Evolutionary conservation across 1,140 invertebrate species (phyloP), one percentile per base, ranked within the genome.

Genomic region (Nixonia krombeini): DNA sequence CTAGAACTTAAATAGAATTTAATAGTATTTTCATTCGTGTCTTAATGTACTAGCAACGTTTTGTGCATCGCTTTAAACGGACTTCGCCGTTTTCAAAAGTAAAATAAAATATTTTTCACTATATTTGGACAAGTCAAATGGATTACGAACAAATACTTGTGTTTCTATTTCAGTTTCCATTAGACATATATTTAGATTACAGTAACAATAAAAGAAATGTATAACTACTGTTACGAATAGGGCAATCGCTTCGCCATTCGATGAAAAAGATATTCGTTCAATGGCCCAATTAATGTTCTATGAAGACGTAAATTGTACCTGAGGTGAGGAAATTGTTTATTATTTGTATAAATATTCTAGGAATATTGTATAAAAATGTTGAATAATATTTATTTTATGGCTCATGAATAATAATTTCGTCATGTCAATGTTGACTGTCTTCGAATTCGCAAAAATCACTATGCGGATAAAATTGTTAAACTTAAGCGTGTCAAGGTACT

Each of bases 381-480:
- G 51, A 51, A 56, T 9, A 18, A 18, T 47, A 62, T 23, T 62
- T 58, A 57, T 17, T 62, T 68, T 49, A 62, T 51, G 57, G 53
- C 57, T 52, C 52, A 58, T 56, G 46, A 53, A 57, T 50, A 44
- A 68, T 49, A 35, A 45, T 62, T 62, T 67, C 52, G 45, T 53
- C 15, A 68, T 53, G 25, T 68, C 10, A 62, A 53, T 62, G 53
- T 68, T 58, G 55, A 68, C 49, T 65, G 62, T 65, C 62, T 58
- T 65, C 62, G 33, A 65, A 58, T 65, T 52, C 12, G 46, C 58
- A 65, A 21, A 49, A 53, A 52, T 41, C 41, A 52, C 33, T 33
- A 47, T 53, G 31, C 52, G 40, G 57, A n/a, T n/a, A 57, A 12
- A 21, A 21, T 21, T 21, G 2, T 21, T 21, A 2, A 17, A n/a